Conservation (phyloP, 2,113 vertebrate species). For the Thryonomys swinderianus region DNA sequence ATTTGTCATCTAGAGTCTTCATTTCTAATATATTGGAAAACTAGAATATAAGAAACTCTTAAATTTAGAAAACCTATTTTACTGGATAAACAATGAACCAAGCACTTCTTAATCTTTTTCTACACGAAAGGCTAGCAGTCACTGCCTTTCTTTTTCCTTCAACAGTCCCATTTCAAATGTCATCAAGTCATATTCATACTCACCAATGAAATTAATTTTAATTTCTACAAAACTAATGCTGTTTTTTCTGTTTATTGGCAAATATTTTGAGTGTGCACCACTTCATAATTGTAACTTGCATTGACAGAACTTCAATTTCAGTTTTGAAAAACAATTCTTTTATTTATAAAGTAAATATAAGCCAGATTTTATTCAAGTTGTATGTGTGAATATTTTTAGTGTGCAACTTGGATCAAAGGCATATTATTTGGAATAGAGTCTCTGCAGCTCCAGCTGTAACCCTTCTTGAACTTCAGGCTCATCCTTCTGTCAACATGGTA, state of each 20-base stretch:
- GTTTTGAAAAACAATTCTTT: neutral
- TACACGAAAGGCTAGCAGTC: neutral
- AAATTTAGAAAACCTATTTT: neutral
- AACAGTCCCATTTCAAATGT: neutral
- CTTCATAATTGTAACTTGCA: neutral
- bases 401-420: neutral
- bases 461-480: neutral
- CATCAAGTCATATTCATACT: neutral
- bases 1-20: neutral
- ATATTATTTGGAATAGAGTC: neutral
- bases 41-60: neutral
- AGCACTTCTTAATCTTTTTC: neutral
- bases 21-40: neutral
- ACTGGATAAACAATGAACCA: neutral
- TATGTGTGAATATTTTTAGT: neutral
- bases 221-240: neutral
- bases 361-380: neutral
- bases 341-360: neutral
- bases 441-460: neutral
- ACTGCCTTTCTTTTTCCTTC: neutral
- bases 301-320: neutral
- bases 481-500: neutral
- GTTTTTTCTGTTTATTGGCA: constrained; percentile 9
- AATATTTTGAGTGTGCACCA: constrained; percentile 53
- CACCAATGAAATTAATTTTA: neutral